Base-by-base conservation (phyloP, 2,797 vertebrate genomes). In the Sebastes jordani region DNA sequence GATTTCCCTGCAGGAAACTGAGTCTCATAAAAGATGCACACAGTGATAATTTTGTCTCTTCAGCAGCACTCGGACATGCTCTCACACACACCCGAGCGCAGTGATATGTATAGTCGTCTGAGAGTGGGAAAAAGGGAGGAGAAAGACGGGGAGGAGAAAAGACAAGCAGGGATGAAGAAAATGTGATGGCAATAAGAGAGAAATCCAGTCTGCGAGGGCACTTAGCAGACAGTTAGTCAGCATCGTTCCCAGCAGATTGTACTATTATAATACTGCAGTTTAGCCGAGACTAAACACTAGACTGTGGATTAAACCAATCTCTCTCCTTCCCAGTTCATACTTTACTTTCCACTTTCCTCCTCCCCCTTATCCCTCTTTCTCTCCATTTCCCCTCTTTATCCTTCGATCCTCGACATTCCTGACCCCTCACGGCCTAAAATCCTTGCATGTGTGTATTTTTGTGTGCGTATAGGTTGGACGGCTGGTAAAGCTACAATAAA, bases 321-420 rank as follows among this genome's bases (percentile, higher is more conserved):
- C 74, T 52, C 27, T 63, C 58, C 52, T 42, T 67, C 36, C 22
- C 60, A 59, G 36, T 66, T 79, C 59, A 61, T 66, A 36, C 34
- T 64, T 80, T 10, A 58, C 49, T 77, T 67, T 79, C 29, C 36
- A 38, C 42, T 78, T 75, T 83, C 49, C 55, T 70, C 63, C 55
- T 46, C 25, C 61, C 55, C 55, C 29, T 74, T 68, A 83, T 81
- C 76, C 42, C 27, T 78, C 69, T 58, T 73, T 89, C 74, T 81
- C 68, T 82, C 81, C 36, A 67, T 83, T 88, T 88, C 65, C 54
- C 83, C 74, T 77, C 68, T 70, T 88, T 87, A 85, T 85, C 85
- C 81, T 32, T 52, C 63, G 88, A 80, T 83, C 73, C 10, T 81
- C 49, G 7, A 87, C 84, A 94, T 90, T 92, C 87, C 88, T 86